Percentiles rank a stretch among this genome's conserved stretches.
Evolutionary conservation across 2,797 vertebrate genomes (phyloP).

Genomic region (Darevskia mixta): DNA sequence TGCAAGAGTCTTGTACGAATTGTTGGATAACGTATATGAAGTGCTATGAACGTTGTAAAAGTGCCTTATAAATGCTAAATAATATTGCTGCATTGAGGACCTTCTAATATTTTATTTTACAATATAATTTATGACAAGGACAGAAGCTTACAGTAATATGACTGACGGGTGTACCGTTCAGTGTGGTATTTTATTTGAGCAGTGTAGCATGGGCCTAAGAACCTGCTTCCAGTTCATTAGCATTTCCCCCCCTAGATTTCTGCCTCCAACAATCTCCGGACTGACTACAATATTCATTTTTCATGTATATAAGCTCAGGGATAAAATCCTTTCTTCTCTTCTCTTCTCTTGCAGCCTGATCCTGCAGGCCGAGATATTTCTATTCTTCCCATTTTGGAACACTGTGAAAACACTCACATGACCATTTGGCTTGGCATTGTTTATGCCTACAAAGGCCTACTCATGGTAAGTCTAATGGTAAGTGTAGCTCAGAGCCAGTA

Average conservation of each 20-base stretch:
- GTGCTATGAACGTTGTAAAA: not conserved
- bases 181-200: slow-evolving; percentile 28
- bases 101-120: not conserved
- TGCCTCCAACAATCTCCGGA: slow-evolving; percentile 14
- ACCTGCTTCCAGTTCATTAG: not conserved
- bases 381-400: slow-evolving; percentile 97
- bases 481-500: slow-evolving; percentile 14
- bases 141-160: not conserved
- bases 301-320: not conserved
- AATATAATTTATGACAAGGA: not conserved
- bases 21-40: not conserved
- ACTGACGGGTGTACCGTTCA: not conserved
- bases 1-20: not conserved
- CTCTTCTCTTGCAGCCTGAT: slow-evolving; percentile 86
- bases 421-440: slow-evolving; percentile 99
- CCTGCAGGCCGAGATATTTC: slow-evolving; percentile 97
- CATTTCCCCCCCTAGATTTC: not conserved
- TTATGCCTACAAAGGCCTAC: slow-evolving; percentile 98
- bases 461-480: slow-evolving; percentile 89
- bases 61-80: not conserved
- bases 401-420: slow-evolving; percentile 99
- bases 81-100: not conserved
- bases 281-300: not conserved
- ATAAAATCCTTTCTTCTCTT: slow-evolving; percentile 40
- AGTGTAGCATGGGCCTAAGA: slow-evolving; percentile 10